phyloP scores from a whole-genome alignment of 2,888 invertebrate species.

The Polia nebulosa region DNA sequence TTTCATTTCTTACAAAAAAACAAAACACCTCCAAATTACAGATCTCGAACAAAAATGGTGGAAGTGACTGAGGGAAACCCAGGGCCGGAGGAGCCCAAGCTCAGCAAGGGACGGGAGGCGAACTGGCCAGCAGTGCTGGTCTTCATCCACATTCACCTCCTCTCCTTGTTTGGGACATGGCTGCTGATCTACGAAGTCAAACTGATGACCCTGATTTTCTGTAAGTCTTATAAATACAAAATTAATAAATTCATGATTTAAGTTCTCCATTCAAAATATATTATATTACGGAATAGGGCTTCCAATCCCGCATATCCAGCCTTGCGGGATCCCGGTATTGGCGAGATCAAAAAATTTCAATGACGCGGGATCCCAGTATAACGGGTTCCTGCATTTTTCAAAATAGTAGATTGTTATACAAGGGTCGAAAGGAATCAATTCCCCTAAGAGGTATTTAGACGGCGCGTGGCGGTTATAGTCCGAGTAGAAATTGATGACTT shows the following conservation, averaged over 20 bases:
- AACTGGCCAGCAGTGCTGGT: constrained; percentile 94
- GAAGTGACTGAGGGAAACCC: constrained; percentile 39
- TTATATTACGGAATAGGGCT: too few relatives aligned
- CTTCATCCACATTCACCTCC: constrained; percentile 93
- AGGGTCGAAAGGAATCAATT: too few relatives aligned
- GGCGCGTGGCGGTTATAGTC: too few relatives aligned
- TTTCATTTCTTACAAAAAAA: background rate
- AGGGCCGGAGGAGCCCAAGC: constrained; percentile 40
- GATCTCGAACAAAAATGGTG: constrained; percentile 52
- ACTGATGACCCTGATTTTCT: constrained; percentile 91
- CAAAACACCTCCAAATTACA: constrained; percentile 4
- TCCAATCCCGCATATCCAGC: too few relatives aligned
- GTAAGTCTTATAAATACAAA: constrained; percentile 86
- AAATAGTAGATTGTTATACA: too few relatives aligned
- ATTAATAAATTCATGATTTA: background rate
- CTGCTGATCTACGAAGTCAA: constrained; percentile 91
- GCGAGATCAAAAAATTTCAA: too few relatives aligned
- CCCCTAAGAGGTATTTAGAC: too few relatives aligned
- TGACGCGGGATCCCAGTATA: too few relatives aligned
- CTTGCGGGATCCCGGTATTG: too few relatives aligned
- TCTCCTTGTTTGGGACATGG: constrained; percentile 93
- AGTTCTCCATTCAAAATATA: too few relatives aligned
- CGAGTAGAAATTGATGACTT: too few relatives aligned
- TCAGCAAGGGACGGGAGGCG: constrained; percentile 91
- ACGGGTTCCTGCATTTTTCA: too few relatives aligned